Conservation (phyloP, 1,140 invertebrate species). For the Megathymus violae region DNA sequence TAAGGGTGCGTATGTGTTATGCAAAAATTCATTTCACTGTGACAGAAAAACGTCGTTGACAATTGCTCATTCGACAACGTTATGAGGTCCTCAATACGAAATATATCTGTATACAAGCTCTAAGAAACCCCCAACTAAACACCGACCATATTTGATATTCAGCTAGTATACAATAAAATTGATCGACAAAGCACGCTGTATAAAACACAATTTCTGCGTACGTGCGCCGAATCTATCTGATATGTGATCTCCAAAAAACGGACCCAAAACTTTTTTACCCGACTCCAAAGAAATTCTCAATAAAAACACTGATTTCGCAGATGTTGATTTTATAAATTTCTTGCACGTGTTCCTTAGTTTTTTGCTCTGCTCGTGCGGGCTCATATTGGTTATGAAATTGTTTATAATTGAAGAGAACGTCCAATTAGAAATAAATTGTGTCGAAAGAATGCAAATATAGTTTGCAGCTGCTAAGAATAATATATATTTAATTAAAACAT, state of each 20-base stretch:
- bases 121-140: too few relatives aligned
- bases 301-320: conserved; percentile 70
- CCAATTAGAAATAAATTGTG: conserved; percentile 54
- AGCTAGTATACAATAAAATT: not conserved
- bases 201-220: conserved; percentile 40
- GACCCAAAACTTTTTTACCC: conserved; percentile 46
- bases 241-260: conserved; percentile 69
- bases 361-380: conserved; percentile 40
- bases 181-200: conserved; percentile 43
- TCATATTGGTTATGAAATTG: conserved; percentile 48
- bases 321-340: conserved; percentile 77
- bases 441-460: conserved; percentile 43
- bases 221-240: conserved; percentile 57
- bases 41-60: too few relatives aligned
- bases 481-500: conserved; percentile 32
- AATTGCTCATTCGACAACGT: too few relatives aligned
- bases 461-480: conserved; percentile 28
- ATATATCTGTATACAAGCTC: too few relatives aligned
- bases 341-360: conserved; percentile 52
- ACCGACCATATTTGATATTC: not conserved
- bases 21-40: too few relatives aligned
- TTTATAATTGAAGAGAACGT: conserved; percentile 42
- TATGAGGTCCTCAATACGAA: too few relatives aligned
- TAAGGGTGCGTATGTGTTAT: too few relatives aligned
- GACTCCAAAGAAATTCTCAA: conserved; percentile 55